Conservation (phyloP, 1,140 invertebrate species). For the Sitophilus oryzae region DNA sequence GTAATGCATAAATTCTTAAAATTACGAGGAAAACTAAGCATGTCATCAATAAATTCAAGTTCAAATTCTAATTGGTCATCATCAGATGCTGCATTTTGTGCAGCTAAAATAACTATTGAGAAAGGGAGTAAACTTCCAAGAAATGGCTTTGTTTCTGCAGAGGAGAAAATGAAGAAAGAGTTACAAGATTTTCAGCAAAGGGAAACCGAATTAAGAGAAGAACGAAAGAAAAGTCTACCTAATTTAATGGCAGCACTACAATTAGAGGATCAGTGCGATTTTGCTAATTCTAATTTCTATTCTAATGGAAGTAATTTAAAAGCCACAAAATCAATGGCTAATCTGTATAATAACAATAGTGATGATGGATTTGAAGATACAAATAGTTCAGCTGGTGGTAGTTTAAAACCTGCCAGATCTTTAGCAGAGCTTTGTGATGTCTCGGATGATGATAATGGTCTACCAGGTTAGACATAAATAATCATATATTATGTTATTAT, state of each 20-base stretch:
- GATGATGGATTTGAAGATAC: constrained; percentile 30
- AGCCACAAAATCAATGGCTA: constrained; percentile 35
- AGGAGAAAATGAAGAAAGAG: constrained; percentile 39
- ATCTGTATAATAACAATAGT: constrained; percentile 28
- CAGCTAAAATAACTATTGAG: constrained; percentile 33
- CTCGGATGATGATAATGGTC: constrained; percentile 36
- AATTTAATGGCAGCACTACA: constrained; percentile 35
- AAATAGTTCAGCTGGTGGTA: constrained; percentile 26
- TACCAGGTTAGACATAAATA: constrained; percentile 26
- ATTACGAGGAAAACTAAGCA: constrained; percentile 35
- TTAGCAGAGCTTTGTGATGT: constrained; percentile 40
- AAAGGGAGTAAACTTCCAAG: constrained; percentile 31
- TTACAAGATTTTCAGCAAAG: constrained; percentile 37
- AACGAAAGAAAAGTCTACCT: constrained; percentile 38
- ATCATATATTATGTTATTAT: not conserved
- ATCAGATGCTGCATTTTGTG: constrained; percentile 27
- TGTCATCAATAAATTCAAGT: constrained; percentile 15
- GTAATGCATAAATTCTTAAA: constrained; percentile 44
- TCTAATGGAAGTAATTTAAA: constrained; percentile 24
- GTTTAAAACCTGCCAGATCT: constrained; percentile 37
- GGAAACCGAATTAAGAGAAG: constrained; percentile 36
- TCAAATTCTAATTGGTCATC: constrained; percentile 20
- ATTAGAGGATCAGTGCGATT: constrained; percentile 25
- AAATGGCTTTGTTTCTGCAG: constrained; percentile 39
- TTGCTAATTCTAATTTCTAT: constrained; percentile 6